Evolutionary conservation across 2,888 invertebrate genomes (phyloP).

Genomic region (Quadriops clusia): DNA sequence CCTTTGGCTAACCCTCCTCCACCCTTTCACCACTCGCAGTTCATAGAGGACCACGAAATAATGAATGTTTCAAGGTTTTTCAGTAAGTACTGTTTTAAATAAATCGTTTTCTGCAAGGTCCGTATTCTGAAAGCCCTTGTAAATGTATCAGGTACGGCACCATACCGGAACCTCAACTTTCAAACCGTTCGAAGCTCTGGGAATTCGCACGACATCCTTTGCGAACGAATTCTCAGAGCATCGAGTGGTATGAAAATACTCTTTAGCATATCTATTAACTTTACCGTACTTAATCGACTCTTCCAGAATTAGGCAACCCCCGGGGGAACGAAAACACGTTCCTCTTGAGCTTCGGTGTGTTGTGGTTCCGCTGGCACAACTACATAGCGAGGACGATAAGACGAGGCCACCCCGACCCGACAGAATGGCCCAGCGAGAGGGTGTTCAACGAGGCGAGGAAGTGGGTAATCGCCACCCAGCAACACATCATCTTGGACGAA

Average conservation of each 20-base stretch:
- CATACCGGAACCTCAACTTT: too few relatives aligned
- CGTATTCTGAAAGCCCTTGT: too few relatives aligned
- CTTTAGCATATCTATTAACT: too few relatives aligned
- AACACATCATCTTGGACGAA: conserved; percentile 38
- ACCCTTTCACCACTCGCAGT: conserved; percentile 37
- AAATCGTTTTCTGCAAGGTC: neutral
- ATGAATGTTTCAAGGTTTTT: conserved; percentile 41
- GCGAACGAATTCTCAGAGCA: too few relatives aligned
- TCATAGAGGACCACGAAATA: conserved; percentile 32
- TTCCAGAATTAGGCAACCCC: conserved; percentile 41
- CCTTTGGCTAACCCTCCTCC: conserved; percentile 49
- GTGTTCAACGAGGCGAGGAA: conserved; percentile 44
- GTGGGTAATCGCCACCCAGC: conserved; percentile 45
- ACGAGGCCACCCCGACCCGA: conserved; percentile 21
- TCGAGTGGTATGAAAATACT: too few relatives aligned
- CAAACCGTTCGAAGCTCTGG: too few relatives aligned
- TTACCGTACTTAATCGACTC: too few relatives aligned
- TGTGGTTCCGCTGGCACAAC: conserved; percentile 47
- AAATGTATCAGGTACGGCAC: too few relatives aligned
- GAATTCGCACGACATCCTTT: too few relatives aligned
- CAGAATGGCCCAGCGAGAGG: conserved; percentile 41
- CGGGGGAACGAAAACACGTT: conserved; percentile 45
- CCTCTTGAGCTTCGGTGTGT: conserved; percentile 40
- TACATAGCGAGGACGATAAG: conserved; percentile 34
- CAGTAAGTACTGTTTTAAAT: conserved; percentile 33